Evolutionary conservation across 92 coral and sea anemone species (phyloP).

Genomic region (Phenganax marumi): DNA sequence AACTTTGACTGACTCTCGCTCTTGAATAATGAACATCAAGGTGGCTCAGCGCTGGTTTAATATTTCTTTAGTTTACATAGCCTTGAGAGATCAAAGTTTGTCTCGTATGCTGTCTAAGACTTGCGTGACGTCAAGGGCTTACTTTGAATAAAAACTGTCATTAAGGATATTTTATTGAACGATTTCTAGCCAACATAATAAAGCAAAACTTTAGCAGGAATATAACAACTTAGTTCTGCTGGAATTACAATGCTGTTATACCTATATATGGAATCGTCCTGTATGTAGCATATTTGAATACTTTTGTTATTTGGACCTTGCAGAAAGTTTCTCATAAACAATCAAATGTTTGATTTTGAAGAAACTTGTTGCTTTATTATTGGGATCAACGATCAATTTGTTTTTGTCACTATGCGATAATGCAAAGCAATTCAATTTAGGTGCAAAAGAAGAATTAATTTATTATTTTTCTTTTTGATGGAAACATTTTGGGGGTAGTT

Average conservation of each 20-base stretch:
- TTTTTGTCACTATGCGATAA: background rate
- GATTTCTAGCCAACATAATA: no score
- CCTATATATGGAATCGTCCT: no score
- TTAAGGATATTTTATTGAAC: constrained; percentile 11
- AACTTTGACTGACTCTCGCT: background rate
- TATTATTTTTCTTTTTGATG: background rate
- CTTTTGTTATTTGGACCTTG: no score
- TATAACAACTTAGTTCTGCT: no score
- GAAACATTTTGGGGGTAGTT: background rate
- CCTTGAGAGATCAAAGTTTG: constrained; percentile 38
- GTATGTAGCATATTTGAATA: no score
- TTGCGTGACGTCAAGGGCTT: constrained; percentile 39
- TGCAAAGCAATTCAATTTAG: constrained; percentile 34
- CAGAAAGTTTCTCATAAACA: no score
- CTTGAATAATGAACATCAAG: background rate
- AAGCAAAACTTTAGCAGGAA: no score
- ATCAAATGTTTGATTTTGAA: background rate
- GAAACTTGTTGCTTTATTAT: background rate
- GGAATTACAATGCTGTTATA: no score
- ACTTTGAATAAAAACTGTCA: constrained; percentile 22
- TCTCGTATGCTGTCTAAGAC: constrained; percentile 14
- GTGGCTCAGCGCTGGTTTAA: background rate
- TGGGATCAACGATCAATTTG: constrained; percentile 47
- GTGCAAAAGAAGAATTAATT: constrained; percentile 9
- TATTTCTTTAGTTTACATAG: constrained; percentile 4